A percentile compares a stretch with the other conserved stretches of the same genome.
Evolutionary conservation across 2,113 vertebrate genomes (phyloP).

Genomic region (Bufo gargarizans): DNA sequence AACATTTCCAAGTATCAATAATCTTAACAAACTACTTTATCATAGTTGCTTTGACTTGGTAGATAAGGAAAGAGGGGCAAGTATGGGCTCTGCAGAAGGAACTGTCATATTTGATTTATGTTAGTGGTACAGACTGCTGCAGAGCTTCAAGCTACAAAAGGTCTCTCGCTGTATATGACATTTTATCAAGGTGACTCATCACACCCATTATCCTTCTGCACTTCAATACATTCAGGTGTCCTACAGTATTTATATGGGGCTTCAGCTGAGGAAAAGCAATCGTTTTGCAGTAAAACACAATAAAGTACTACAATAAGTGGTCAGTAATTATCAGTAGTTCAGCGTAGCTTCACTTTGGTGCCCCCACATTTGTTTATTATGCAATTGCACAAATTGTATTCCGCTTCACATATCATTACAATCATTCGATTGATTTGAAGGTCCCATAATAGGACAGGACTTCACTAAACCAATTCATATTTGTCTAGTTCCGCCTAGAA

Average conservation of each 20-base stretch:
- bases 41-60: not conserved
- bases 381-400: too few species aligned
- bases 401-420: too few species aligned
- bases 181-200: slow-evolving; percentile 48
- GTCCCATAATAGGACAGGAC: too few species aligned
- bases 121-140: not conserved
- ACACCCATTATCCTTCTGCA: not conserved
- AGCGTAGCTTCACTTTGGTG: too few species aligned
- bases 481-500: too few species aligned
- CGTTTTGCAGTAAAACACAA: not conserved
- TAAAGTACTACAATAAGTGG: not conserved
- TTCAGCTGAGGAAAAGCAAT: not conserved
- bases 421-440: too few species aligned
- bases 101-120: slow-evolving; percentile 49
- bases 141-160: slow-evolving; percentile 18
- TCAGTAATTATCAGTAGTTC: not conserved
- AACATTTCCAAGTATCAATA: not conserved
- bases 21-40: not conserved
- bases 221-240: not conserved
- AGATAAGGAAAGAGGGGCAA: not conserved
- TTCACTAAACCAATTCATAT: too few species aligned
- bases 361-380: too few species aligned
- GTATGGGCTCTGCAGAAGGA: not conserved
- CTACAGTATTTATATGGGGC: not conserved
- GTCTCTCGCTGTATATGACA: slow-evolving; percentile 28